Evolutionary conservation across 2,113 vertebrate genomes (phyloP).

Genomic region (Eulemur rufifrons): DNA sequence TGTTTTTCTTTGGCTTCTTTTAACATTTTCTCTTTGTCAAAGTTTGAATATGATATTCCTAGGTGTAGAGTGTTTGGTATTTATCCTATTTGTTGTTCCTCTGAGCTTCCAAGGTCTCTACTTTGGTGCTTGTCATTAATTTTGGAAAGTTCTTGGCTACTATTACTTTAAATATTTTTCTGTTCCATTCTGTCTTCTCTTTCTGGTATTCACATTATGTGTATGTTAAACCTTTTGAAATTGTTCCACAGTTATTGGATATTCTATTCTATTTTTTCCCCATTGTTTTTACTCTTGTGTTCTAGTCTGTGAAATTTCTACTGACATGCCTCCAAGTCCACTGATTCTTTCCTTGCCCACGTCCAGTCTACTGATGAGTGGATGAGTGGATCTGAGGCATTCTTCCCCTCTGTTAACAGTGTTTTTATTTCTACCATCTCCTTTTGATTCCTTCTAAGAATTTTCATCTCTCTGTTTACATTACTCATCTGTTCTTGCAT

Average conservation of each 20-base stretch:
- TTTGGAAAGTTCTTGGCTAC: not conserved
- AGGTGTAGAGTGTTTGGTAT: not conserved
- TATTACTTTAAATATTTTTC: not conserved
- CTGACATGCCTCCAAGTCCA: not conserved
- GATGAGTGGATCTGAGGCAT: not conserved
- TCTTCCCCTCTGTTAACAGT: not conserved
- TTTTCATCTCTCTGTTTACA: not conserved
- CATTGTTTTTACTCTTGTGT: not conserved
- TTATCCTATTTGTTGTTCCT: not conserved
- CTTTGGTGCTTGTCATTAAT: not conserved
- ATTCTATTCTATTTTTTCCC: not conserved
- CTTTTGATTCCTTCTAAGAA: not conserved
- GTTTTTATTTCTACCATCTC: not conserved
- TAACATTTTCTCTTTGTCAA: not conserved
- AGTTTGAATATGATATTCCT: not conserved
- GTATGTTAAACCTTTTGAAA: not conserved
- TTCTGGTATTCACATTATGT: not conserved
- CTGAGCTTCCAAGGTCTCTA: not conserved
- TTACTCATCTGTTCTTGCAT: not conserved
- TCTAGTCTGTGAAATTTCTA: not conserved
- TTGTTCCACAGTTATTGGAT: not conserved
- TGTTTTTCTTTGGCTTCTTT: not conserved
- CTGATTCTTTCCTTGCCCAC: not conserved
- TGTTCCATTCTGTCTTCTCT: not conserved
- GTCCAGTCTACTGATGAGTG: not conserved